Base-by-base conservation (phyloP, 2,888 invertebrate species). In the Sclerodermus sp. region DNA sequence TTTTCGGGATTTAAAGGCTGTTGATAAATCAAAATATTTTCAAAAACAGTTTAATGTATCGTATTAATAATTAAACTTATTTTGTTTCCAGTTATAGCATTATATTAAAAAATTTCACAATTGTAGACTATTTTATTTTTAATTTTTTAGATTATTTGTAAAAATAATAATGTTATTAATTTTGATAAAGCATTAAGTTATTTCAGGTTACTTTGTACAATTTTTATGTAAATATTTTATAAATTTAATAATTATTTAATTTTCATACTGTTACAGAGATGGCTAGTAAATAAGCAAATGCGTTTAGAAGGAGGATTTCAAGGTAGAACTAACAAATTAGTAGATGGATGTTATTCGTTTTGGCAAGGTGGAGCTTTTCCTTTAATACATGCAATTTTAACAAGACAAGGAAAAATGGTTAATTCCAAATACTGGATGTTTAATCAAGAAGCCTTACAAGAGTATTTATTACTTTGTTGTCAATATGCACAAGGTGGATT, bases 291-390 rank as follows among this genome's bases (percentile, higher is more conserved):
- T 68, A 85, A 92, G 45, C 98, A 99, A 80, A 96, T 96, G 94
- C 82, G 84, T 54, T 85, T 89, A 58, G 98, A 98, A 80, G 98
- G 98, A 29, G 99, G 98, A 6, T 99, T 99, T 76, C 91, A 95
- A 82, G 98, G 98, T 0, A 85, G 98, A 69, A 96, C 98, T 1
- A 98, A 99, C 79, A 99, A 99, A 80, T 82, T 99, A 58, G 98
- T 99, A 0, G 99, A 99, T 82, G 93, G 93, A 2, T 99, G 99
- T 78, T 99, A 99, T 77, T 96, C 96, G 0, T 99, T 97, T 81
- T 99, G 99, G 99, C 96, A 96, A 80, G 96, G 96, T 23, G 96
- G 92, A 43, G 85, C 89, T 39, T 91, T 97, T 75, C 93, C 95
- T 15, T 84, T 97, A 39, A 83, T 96, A 38, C 91, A 94, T 76